Base-by-base conservation (phyloP, 2,113 vertebrate genomes). In the Phalacrocorax pelagicus region DNA sequence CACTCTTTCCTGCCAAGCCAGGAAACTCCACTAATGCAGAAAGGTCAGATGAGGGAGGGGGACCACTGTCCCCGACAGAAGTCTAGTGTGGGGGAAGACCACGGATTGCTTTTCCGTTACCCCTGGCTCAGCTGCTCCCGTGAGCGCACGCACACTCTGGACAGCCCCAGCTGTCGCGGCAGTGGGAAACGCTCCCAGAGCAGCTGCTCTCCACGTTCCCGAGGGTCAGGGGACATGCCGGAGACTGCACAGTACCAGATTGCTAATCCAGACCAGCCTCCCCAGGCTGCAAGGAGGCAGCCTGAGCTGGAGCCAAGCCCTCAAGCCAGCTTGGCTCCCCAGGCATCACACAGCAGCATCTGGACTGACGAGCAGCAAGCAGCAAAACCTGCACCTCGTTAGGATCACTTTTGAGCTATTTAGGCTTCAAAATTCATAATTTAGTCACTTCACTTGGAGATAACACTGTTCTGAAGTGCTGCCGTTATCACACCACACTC, bases 151-250 rank as follows among this genome's bases (percentile, higher is more conserved):
- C 2, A 2, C 30, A 75, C 66, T 79, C 80, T 15, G 23, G 51
- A 67, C 81, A 82, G 88, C 74, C 78, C 71, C 94, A 96, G 92
- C 94, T 97, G 94, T 86, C 93, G 52, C 8, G 0, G 67, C 6
- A 1, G 34, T 49, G 67, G 72, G 88, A 70, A 90, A 58, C 0
- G 6, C 30, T 94, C 87, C 66, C 57, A 24, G 57, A 67, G 81
- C 96, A 95, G 92, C 92, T 96, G 96, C 81, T 93, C 74, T 47
- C 78, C 1, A 0, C 1, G 1, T 13, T 88, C 74, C 54, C n/a
- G 0, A 0, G 63, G 77, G 84, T 94, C 51, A 65, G 59, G 78
- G 70, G 65, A 84, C 30, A 22, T 8, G 66, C 52, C 3, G 30
- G 52, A 58, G 81, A 55, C 75, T 9, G 47, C 71, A 36, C 17